Base-by-base conservation (phyloP, 2,113 vertebrate species). In the Ophthalmolycus amberensis region DNA sequence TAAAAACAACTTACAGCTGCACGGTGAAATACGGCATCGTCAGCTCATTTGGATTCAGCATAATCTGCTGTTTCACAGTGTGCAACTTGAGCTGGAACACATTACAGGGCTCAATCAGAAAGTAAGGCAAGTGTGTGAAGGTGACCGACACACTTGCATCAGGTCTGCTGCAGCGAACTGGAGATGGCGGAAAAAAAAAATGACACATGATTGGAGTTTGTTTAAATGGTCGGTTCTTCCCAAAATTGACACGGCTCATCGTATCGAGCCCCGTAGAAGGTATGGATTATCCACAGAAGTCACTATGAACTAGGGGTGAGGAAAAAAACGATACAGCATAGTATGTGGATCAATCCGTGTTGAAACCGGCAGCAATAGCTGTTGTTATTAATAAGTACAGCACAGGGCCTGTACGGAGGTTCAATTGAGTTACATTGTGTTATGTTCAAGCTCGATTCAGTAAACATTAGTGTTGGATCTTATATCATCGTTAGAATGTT, bases 111-210 rank as follows among this genome's bases (percentile, higher is more conserved):
- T 82, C 78, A 40, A 76, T 82, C 48, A 75, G 72, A 52, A 14
- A n/a, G 25, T 56, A 72, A 72, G 46, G 46, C 2, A 25, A 54
- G 60, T 22, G 50, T 75, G 82, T 89, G 84, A 91, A 84, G 84
- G 88, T 90, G 86, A 85, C 90, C 85, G 62, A 50, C 71, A 75
- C 29, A 62, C 76, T 62, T 62, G 48, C 71, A 75, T 87, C 69
- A 86, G 67, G 29, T 50, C 46, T 37, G 18, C 37, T 44, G 71
- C 62, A 46, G 40, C 67, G 16, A 77, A 71, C 58, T 58, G 62
- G 62, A 44, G 34, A 68, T 40, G 25, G 46, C 34, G 48, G 3
- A 50, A 50, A 34, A 34, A 69, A 29, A 29, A 29, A 29, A 10
- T 32, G n/a, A 52, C n/a, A 52, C 44, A n/a, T 1, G 14, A 42